Evolutionary conservation across 2,888 invertebrate species (phyloP).

Genomic region (Leptopilina syphax): DNA sequence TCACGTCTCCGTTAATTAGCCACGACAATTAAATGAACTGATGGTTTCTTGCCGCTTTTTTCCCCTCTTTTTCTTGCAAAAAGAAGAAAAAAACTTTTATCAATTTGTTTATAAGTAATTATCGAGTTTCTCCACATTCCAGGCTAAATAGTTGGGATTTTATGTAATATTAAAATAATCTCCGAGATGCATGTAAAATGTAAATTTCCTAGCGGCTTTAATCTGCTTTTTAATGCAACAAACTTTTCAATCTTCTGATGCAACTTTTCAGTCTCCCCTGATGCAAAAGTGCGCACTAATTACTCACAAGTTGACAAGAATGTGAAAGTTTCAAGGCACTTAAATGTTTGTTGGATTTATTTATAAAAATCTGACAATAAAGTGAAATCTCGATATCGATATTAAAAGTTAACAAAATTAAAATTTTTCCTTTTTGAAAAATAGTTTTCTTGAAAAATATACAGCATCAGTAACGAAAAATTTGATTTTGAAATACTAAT

Average conservation of each 20-base stretch:
- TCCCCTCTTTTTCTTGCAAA: background rate
- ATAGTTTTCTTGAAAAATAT: no score
- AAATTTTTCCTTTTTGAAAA: no score
- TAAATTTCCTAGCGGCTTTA: slow-evolving; percentile 1
- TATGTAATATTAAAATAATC: background rate
- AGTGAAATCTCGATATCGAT: background rate
- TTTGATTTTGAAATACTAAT: background rate
- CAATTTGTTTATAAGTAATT: slow-evolving; percentile 13
- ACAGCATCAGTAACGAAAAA: no score
- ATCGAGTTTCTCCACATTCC: slow-evolving; percentile 4
- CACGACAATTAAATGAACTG: background rate
- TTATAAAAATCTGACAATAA: background rate
- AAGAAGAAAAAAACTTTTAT: no score
- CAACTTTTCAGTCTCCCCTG: slow-evolving; percentile 1
- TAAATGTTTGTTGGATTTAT: background rate
- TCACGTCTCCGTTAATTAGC: background rate
- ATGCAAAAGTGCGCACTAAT: slow-evolving; percentile 10
- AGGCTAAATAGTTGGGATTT: background rate
- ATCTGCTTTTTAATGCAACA: background rate
- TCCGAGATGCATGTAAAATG: slow-evolving; percentile 15
- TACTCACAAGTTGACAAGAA: slow-evolving; percentile 18
- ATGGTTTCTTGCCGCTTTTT: background rate
- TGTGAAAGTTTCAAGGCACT: slow-evolving; percentile 22
- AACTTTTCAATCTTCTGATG: slow-evolving; percentile 4
- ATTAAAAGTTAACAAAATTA: no score